Percentiles rank a stretch among this genome's conserved stretches.
Evolutionary conservation across 1,140 invertebrate species (phyloP).

Genomic region (Triops longicaudatus): DNA sequence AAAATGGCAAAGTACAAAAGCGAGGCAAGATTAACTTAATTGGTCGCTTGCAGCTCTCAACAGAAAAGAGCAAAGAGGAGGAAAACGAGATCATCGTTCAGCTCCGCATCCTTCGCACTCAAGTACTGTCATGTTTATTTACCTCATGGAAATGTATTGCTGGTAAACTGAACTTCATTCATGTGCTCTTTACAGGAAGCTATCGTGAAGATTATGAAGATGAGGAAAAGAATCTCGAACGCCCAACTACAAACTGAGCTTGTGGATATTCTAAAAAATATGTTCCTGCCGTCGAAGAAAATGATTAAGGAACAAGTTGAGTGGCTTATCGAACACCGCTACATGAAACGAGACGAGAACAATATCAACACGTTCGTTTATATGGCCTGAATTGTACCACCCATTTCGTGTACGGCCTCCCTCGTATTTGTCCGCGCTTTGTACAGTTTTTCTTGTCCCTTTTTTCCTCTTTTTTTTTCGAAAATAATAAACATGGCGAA

Average conservation of each 20-base stretch:
- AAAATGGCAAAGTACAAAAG: slow-evolving; percentile 89
- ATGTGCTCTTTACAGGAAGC: slow-evolving; percentile 64
- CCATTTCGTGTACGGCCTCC: no score
- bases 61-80: slow-evolving; percentile 89
- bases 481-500: neutral
- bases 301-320: slow-evolving; percentile 99
- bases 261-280: slow-evolving; percentile 96
- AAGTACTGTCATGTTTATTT: slow-evolving; percentile 43
- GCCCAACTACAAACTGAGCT: slow-evolving; percentile 91
- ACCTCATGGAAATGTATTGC: no score
- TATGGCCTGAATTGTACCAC: slow-evolving; percentile 61
- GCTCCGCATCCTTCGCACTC: slow-evolving; percentile 79
- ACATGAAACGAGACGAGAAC: slow-evolving; percentile 90
- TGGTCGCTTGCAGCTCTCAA: slow-evolving; percentile 85
- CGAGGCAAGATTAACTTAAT: slow-evolving; percentile 92
- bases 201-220: slow-evolving; percentile 98
- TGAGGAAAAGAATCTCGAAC: slow-evolving; percentile 89
- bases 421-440: neutral
- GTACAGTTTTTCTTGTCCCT: neutral
- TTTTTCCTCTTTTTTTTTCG: neutral
- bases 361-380: slow-evolving; percentile 98
- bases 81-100: slow-evolving; percentile 97
- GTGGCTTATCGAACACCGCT: slow-evolving; percentile 98
- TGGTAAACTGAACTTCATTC: neutral
- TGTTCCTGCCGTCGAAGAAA: slow-evolving; percentile 98